Base-by-base conservation (phyloP, 2,888 invertebrate species). In the Poecilobothrus nobilitatus region DNA sequence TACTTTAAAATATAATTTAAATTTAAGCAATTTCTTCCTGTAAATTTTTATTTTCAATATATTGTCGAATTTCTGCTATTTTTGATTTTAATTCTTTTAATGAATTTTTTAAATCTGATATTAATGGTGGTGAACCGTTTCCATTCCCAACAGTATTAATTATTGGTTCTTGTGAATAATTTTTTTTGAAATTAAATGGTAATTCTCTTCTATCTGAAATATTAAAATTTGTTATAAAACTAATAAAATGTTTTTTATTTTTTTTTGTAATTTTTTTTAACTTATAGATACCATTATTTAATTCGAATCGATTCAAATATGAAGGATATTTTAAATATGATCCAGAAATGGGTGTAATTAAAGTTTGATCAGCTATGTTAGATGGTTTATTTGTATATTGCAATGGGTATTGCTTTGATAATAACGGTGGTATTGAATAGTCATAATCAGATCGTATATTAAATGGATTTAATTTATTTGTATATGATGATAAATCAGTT, bases 11-110 rank as follows among this genome's bases (percentile, higher is more conserved):
- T 5, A 27, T 5, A 27, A 4, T 27, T 37, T 37, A 12, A 27
- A 53, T 4, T 53, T 79, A 73, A 72, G 73, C 67, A 12, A 12
- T 15, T 53, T 53, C 53, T 18, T 53, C 53, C 9, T 53, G 15
- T 9, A 63, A 21, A 62, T 62, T 62, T 63, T 63, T 63, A 10
- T 63, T 20, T 63, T 63, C 63, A 6, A 63, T 63, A 63, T 22
- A 22, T 8, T 21, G 9, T 22, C 21, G 34, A n/a, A 65, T 65
- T 65, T 65, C 37, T 65, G 65, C 20, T 34, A 34, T 65, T 34
- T 53, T 53, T 53, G 53, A 18, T 53, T 53, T 53, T 53, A 53
- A 53, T 53, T 53, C 53, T 53, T 15, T 15, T 15, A 53, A 53
- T 53, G 53, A 53, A 53, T 53, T 53, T 53, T n/a, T 53, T 18